Percentiles rank a stretch among this genome's conserved stretches.
Evolutionary conservation across 1,140 invertebrate genomes (phyloP).

Genomic region (Sitobion miscanthi): DNA sequence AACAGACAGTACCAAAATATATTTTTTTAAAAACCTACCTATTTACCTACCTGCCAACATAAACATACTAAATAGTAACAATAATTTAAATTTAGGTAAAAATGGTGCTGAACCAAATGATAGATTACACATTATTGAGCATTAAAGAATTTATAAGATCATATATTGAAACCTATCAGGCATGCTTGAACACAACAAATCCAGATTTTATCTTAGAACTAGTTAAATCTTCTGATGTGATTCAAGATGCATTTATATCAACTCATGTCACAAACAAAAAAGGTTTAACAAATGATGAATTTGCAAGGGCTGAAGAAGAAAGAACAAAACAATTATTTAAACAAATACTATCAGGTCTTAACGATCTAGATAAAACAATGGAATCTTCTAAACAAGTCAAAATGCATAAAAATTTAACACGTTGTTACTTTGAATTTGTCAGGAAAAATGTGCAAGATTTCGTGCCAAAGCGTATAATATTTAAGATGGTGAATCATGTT

Average conservation of each 20-base stretch:
- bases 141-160: slow-evolving; percentile 45
- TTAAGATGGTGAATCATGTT: slow-evolving; percentile 41
- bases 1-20: too few species aligned
- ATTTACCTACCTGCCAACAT: neutral
- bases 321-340: slow-evolving; percentile 34
- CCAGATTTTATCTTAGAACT: slow-evolving; percentile 36
- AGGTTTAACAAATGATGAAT: neutral
- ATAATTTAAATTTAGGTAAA: slow-evolving; percentile 5
- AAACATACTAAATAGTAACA: neutral
- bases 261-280: neutral
- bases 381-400: slow-evolving; percentile 41
- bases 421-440: slow-evolving; percentile 33
- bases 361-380: slow-evolving; percentile 17
- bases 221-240: slow-evolving; percentile 16
- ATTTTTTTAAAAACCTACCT: too few species aligned
- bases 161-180: slow-evolving; percentile 31
- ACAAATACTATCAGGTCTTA: slow-evolving; percentile 13
- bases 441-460: slow-evolving; percentile 39
- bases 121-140: neutral
- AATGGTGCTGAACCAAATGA: neutral
- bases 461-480: slow-evolving; percentile 31
- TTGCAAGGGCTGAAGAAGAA: neutral
- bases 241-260: neutral
- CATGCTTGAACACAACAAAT: slow-evolving; percentile 28
- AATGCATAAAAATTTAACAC: slow-evolving; percentile 32